Evolutionary conservation across 2,888 invertebrate genomes (phyloP).

Genomic region (Stenolophus ochropezus): DNA sequence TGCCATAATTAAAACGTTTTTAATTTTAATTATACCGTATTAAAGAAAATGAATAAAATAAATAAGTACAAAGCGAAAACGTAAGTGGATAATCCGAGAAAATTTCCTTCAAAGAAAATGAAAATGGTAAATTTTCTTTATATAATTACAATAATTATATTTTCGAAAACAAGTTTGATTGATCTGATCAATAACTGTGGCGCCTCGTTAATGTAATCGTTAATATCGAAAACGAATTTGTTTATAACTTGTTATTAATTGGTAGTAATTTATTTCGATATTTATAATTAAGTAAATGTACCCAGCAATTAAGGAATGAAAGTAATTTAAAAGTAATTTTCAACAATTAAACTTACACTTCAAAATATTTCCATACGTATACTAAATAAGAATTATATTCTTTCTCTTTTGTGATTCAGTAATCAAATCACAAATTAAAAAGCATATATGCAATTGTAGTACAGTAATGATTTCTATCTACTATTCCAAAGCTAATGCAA

Average conservation of each 20-base stretch:
- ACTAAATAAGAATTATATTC: too few relatives aligned
- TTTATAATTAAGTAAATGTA: background rate
- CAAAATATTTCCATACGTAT: background rate
- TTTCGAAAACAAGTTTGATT: background rate
- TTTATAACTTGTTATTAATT: background rate
- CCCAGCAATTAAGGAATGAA: background rate
- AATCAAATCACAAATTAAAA: too few relatives aligned
- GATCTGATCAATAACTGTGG: background rate
- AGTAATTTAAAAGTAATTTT: background rate
- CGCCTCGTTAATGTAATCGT: background rate
- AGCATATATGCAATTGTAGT: too few relatives aligned
- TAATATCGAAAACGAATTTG: background rate
- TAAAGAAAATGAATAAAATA: constrained; percentile 39
- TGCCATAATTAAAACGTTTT: constrained; percentile 13
- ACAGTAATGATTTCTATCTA: too few relatives aligned
- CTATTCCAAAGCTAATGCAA: too few relatives aligned
- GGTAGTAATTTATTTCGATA: background rate
- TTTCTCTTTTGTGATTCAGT: too few relatives aligned
- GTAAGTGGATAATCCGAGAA: background rate
- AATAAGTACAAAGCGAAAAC: background rate
- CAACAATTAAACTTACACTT: background rate
- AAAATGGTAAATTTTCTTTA: background rate
- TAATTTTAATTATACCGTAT: constrained; percentile 35
- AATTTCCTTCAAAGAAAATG: background rate
- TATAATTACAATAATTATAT: constrained; percentile 1